Evolutionary conservation across 2,113 vertebrate genomes (phyloP).

Genomic region (Xiphophorus maculatus): DNA sequence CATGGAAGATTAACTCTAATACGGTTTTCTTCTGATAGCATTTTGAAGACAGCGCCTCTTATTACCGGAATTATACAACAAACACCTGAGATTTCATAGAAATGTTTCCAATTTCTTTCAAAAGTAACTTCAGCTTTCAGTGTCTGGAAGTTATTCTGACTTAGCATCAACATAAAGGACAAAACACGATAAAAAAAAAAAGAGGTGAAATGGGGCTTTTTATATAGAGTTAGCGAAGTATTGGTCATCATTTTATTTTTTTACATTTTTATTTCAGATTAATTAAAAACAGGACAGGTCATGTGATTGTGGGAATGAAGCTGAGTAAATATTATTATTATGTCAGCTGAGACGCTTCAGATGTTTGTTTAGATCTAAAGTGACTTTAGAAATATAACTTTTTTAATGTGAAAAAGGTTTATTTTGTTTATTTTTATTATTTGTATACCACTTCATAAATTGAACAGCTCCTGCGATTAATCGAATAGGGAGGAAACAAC

Average conservation of each 20-base stretch:
- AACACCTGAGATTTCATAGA: neutral
- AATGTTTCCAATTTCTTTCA: neutral
- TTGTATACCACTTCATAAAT: conserved; percentile 69
- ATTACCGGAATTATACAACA: neutral
- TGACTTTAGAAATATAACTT: neutral
- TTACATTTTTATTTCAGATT: neutral
- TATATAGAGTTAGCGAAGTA: neutral
- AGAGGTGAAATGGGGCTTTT: neutral
- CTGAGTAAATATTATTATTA: neutral
- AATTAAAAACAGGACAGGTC: neutral
- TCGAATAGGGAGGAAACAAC: conserved; percentile 48
- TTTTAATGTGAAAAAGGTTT: no score
- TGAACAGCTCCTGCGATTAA: conserved; percentile 69
- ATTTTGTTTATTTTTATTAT: no score
- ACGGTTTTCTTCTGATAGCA: neutral
- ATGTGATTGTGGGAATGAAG: neutral
- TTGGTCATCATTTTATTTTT: no score
- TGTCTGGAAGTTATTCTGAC: neutral
- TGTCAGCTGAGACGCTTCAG: neutral
- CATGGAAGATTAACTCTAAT: neutral
- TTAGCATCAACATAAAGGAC: neutral
- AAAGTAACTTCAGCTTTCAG: neutral
- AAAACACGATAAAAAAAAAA: neutral
- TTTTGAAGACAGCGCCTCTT: neutral
- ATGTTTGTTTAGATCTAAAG: neutral